phyloP scores from a whole-genome alignment of 2,113 vertebrate species.

The Galemys pyrenaicus region DNA sequence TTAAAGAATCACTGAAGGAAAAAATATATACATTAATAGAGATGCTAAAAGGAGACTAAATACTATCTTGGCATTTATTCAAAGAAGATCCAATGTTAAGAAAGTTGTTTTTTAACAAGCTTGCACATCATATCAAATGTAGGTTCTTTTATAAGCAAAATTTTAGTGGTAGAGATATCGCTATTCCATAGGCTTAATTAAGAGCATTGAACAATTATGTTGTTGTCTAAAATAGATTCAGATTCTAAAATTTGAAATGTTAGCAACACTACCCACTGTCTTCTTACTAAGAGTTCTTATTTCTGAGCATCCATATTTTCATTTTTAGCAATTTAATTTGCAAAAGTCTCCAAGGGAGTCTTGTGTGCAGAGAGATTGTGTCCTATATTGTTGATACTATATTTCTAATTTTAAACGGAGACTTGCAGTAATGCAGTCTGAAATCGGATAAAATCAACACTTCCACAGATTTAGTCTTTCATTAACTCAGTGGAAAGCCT shows the following conservation, averaged over 20 bases:
- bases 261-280: neutral
- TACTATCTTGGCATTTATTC: neutral
- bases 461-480: conserved; percentile 7
- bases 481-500: conserved; percentile 62
- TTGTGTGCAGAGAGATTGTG: neutral
- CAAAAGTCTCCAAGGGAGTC: neutral
- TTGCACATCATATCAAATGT: neutral
- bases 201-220: neutral
- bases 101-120: neutral
- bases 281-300: neutral
- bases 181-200: neutral
- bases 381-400: conserved; percentile 32
- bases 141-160: neutral
- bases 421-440: conserved; percentile 66
- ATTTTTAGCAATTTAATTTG: conserved; percentile 56
- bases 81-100: neutral
- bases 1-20: neutral
- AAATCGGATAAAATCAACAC: conserved; percentile 67
- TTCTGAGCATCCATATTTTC: neutral
- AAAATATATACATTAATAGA: neutral
- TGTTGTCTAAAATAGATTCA: neutral
- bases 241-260: neutral
- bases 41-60: neutral
- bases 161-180: neutral
- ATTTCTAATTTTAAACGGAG: conserved; percentile 73